phyloP scores from a whole-genome alignment of 2,113 vertebrate species.

The Zosterops lateralis region DNA sequence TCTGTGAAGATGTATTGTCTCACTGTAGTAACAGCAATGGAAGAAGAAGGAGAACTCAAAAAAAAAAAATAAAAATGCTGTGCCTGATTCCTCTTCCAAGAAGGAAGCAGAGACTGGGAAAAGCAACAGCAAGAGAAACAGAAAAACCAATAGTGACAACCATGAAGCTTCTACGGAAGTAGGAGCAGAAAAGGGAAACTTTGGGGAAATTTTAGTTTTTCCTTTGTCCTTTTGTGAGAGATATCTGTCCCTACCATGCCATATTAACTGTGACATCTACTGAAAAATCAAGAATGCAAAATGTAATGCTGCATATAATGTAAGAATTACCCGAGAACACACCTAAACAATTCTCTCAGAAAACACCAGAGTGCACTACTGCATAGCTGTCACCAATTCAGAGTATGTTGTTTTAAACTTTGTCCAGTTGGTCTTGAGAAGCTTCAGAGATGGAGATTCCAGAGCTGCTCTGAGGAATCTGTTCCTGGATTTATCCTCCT shows the following conservation, averaged over 20 bases:
- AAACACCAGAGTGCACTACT: slow-evolving; percentile 31
- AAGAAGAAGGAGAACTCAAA: too few species aligned
- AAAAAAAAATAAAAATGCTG: neutral
- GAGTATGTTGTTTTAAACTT: neutral
- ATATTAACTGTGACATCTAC: neutral
- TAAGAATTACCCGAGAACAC: neutral
- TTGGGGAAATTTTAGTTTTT: neutral
- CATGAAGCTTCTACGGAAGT: neutral
- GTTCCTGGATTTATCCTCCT: neutral
- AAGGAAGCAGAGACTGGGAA: neutral
- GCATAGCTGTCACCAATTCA: neutral
- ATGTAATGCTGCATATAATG: rapidly evolving
- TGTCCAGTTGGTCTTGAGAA: neutral
- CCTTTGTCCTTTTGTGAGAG: neutral
- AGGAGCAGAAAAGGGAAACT: neutral
- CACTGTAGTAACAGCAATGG: too few species aligned
- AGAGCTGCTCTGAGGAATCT: neutral
- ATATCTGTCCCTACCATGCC: neutral
- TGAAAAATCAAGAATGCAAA: neutral
- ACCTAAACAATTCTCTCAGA: neutral
- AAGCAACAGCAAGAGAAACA: neutral
- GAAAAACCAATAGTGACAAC: neutral
- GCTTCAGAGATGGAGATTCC: neutral
- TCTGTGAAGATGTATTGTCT: too few species aligned
- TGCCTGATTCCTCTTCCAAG: neutral